These are phyloP conservation scores for Brachionus rubens DNA, from an alignment of 1,140 invertebrate species.

Conservation along the genomic window DNA sequence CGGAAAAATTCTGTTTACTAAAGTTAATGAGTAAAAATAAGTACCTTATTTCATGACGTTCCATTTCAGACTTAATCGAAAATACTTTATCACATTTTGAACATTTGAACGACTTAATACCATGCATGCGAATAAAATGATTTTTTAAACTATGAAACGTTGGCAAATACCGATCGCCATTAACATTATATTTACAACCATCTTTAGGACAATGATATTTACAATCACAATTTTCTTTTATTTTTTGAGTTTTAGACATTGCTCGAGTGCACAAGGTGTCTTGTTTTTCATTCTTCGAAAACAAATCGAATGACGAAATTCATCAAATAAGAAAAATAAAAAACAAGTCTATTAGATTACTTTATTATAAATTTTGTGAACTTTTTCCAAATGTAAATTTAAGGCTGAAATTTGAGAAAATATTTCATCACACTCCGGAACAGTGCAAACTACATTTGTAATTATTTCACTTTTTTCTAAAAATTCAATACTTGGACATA, in stretches of 20 bases:
- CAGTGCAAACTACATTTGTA: slow-evolving; percentile 3
- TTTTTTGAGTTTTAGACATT: slow-evolving; percentile 23
- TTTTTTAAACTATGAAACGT: slow-evolving; percentile 42
- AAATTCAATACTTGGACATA: slow-evolving; percentile 28
- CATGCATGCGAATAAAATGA: slow-evolving; percentile 44
- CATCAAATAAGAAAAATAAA: background rate
- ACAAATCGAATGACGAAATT: no score
- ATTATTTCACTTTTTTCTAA: slow-evolving; percentile 22
- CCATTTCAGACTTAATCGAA: slow-evolving; percentile 40
- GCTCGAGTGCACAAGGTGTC: slow-evolving; percentile 3
- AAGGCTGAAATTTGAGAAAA: slow-evolving; percentile 32
- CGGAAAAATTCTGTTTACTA: background rate
- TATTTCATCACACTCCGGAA: background rate
- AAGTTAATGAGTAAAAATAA: background rate
- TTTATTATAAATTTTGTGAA: slow-evolving; percentile 25
- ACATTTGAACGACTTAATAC: slow-evolving; percentile 20
- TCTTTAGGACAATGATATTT: slow-evolving; percentile 10
- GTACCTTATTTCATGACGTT: background rate
- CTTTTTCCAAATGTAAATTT: slow-evolving; percentile 45
- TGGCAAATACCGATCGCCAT: slow-evolving; percentile 1
- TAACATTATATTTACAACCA: slow-evolving; percentile 37
- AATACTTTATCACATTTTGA: slow-evolving; percentile 21
- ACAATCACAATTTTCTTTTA: slow-evolving; percentile 35
- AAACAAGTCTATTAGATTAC: background rate
- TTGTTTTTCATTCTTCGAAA: slow-evolving; percentile 3